phyloP scores from a whole-genome alignment of 2,113 vertebrate genomes.

The Passer montanus region DNA sequence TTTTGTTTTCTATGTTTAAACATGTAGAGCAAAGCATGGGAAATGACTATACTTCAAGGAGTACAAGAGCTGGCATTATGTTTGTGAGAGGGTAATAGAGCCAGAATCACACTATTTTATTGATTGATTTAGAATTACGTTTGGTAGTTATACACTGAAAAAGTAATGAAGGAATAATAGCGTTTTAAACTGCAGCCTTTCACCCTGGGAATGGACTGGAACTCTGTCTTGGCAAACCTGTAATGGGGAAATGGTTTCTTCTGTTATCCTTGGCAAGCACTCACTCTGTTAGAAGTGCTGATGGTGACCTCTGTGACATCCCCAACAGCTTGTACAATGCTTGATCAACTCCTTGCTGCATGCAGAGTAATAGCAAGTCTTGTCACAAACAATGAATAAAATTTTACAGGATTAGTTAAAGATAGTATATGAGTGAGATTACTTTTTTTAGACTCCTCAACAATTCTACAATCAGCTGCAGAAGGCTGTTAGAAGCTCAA shows the following conservation, averaged over 20 bases:
- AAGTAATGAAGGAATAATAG: background rate
- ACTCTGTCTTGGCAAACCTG: constrained; percentile 16
- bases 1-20: background rate
- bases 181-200: background rate
- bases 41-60: background rate
- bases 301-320: background rate
- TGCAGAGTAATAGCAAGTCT: constrained; percentile 32
- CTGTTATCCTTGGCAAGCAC: constrained; percentile 29
- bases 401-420: constrained; percentile 43
- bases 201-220: background rate
- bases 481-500: constrained; percentile 37
- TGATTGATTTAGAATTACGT: background rate
- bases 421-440: constrained; percentile 25
- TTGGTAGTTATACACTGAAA: background rate
- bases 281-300: constrained; percentile 9
- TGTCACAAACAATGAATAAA: constrained; percentile 47
- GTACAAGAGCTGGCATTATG: background rate
- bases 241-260: constrained; percentile 10
- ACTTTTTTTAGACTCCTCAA: constrained; percentile 41
- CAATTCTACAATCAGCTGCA: constrained; percentile 17
- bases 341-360: constrained; percentile 12
- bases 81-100: background rate
- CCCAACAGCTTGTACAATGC: constrained; percentile 44
- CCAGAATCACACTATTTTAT: background rate
- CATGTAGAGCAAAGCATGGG: background rate